Base-by-base conservation (phyloP, 2,113 vertebrate genomes). In the Melierax canorus region DNA sequence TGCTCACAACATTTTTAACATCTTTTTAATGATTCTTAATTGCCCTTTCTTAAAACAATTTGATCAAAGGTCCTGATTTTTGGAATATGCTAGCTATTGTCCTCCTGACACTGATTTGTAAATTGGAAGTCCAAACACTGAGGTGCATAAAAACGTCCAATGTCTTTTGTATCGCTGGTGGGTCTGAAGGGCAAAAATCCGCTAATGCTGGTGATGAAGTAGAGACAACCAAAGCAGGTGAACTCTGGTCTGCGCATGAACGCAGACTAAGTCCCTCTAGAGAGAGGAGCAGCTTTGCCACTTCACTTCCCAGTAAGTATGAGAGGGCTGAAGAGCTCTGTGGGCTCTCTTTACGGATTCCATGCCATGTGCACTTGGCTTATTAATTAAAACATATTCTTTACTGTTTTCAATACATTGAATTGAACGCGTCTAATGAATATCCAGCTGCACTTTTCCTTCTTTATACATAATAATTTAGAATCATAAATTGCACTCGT, bases 371-470 rank as follows among this genome's bases (percentile, higher is more conserved):
- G 80, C 91, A 41, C 46, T 84, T 77, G 60, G 20, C 53, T 96
- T 93, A 95, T 90, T 97, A 96, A 97, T 97, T 95, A 95, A 97
- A 96, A 95, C 82, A 71, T 86, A 94, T 92, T 96, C 86, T 97
- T 96, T 92, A 94, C 88, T 86, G 76, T 91, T 96, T 96, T 96
- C 89, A 93, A 64, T 97, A 94, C 62, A 41, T 82, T 90, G 92
- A 90, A 92, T 43, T 88, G 86, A 97, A 97, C 32, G 68, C 34
- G 17, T 86, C 92, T 97, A 96, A 93, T 91, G 94, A 97, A 96
- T 67, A 95, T 50, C 91, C 93, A 92, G 92, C 88, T 96, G 81
- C 92, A 96, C 80, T 93, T 91, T 94, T 86, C 86, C 90, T 88
- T 93, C 89, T 92, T 78, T 71, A 66, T 30, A 64, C 81, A 53